A percentile compares a stretch with the other conserved stretches of the same genome.
phyloP scores from a whole-genome alignment of 2,797 vertebrate species.

The Rhinella marina region DNA sequence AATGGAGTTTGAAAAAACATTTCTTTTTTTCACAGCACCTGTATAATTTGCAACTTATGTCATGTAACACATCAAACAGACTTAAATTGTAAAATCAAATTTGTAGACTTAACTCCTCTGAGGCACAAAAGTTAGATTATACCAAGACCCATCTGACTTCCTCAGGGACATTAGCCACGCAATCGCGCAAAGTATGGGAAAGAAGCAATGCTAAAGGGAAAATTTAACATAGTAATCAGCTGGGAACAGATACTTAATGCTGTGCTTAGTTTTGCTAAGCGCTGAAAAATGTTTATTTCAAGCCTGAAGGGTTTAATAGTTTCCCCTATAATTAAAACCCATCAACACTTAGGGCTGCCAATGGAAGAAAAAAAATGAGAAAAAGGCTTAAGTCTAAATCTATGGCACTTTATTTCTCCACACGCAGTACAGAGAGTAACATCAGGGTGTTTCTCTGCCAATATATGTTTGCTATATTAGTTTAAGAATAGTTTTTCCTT shows the following conservation, averaged over 20 bases:
- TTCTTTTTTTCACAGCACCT: not conserved
- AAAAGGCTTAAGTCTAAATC: constrained; percentile 36
- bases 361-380: constrained; percentile 8
- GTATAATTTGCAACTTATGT: not conserved
- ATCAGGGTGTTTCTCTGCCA: not conserved
- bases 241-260: constrained; percentile 62
- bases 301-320: constrained; percentile 63
- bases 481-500: not conserved
- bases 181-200: constrained; percentile 58
- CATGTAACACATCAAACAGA: not conserved
- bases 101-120: not conserved
- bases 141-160: constrained; percentile 33
- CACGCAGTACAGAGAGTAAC: not conserved
- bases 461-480: not conserved
- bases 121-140: constrained; percentile 6
- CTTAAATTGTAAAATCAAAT: constrained; percentile 5
- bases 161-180: constrained; percentile 47
- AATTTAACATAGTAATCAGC: constrained; percentile 63
- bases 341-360: constrained; percentile 49
- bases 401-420: not conserved
- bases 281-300: constrained; percentile 67
- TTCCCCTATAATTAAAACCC: constrained; percentile 62
- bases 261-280: constrained; percentile 67
- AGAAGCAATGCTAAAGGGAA: constrained; percentile 64
- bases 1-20: constrained; percentile 4